Evolutionary conservation across 2,888 invertebrate genomes (phyloP).

Genomic region (Leptura quadrifasciata): DNA sequence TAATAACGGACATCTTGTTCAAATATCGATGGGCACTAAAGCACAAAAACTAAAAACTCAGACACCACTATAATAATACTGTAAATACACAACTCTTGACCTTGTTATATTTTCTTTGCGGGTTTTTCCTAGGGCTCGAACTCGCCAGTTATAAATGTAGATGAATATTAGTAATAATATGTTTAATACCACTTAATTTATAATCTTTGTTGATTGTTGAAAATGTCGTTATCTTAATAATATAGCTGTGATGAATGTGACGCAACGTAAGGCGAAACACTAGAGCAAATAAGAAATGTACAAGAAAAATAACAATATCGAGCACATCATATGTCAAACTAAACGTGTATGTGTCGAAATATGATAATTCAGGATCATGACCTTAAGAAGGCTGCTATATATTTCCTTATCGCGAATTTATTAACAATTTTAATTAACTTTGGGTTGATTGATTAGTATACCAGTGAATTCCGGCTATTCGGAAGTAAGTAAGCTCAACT

Average conservation of each 20-base stretch:
- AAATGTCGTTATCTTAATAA: constrained; percentile 32
- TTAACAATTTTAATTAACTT: constrained; percentile 13
- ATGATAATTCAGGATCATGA: constrained; percentile 62
- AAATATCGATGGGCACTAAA: constrained; percentile 1
- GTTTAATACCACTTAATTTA: constrained; percentile 40
- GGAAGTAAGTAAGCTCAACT: not conserved
- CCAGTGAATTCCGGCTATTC: not conserved
- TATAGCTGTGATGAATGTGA: constrained; percentile 36
- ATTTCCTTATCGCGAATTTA: constrained; percentile 49
- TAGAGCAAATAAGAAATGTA: constrained; percentile 41
- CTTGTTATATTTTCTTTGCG: constrained; percentile 22
- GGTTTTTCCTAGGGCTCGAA: constrained; percentile 9
- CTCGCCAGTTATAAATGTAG: constrained; percentile 28
- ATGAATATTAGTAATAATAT: constrained; percentile 38
- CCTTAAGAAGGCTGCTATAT: constrained; percentile 52
- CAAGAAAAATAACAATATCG: constrained; percentile 48
- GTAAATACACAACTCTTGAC: constrained; percentile 27
- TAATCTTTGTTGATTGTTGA: constrained; percentile 36
- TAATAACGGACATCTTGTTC: constrained; percentile 46
- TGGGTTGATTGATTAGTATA: not conserved
- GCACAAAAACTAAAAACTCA: constrained; percentile 16
- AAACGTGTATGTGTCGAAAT: constrained; percentile 55
- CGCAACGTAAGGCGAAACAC: constrained; percentile 45
- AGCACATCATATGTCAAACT: constrained; percentile 46
- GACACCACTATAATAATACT: constrained; percentile 6